A percentile compares a stretch with the other conserved stretches of the same genome.
These are phyloP conservation scores for Sylvicapra grimmia DNA, from an alignment of 2,113 vertebrate species.

Conservation along the genomic window DNA sequence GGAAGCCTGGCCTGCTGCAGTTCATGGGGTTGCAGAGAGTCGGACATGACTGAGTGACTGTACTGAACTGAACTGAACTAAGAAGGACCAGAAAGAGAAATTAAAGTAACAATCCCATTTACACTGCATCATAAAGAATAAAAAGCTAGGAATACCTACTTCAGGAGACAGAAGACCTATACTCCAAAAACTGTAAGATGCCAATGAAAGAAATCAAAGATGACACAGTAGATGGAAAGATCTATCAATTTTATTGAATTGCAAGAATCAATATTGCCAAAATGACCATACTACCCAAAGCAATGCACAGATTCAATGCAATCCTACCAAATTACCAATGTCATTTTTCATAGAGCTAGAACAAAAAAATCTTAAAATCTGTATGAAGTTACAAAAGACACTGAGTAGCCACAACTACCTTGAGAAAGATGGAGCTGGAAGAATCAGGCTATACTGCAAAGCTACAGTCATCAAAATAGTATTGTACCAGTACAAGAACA, in stretches of 20 bases:
- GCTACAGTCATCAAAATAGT: background rate
- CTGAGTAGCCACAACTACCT: background rate
- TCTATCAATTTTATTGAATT: background rate
- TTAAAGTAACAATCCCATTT: background rate
- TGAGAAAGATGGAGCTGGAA: background rate
- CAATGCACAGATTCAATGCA: background rate
- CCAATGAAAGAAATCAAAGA: background rate
- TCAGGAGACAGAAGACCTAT: background rate
- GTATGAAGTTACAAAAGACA: background rate
- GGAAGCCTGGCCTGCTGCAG: background rate
- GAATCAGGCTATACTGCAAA: background rate
- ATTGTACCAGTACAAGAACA: background rate
- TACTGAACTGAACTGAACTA: background rate
- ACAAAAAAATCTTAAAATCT: background rate
- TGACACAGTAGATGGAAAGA: background rate
- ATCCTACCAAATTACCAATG: background rate
- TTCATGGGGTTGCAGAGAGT: background rate
- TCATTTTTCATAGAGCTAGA: background rate
- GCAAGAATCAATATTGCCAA: background rate
- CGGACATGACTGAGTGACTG: rapidly evolving
- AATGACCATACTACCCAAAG: background rate
- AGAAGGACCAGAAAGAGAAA: background rate
- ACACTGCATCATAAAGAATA: background rate
- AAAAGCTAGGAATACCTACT: background rate
- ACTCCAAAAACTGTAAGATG: background rate